These are phyloP conservation scores for Eugnorisma glareosa DNA, from an alignment of 2,888 invertebrate genomes.

Conservation along the genomic window DNA sequence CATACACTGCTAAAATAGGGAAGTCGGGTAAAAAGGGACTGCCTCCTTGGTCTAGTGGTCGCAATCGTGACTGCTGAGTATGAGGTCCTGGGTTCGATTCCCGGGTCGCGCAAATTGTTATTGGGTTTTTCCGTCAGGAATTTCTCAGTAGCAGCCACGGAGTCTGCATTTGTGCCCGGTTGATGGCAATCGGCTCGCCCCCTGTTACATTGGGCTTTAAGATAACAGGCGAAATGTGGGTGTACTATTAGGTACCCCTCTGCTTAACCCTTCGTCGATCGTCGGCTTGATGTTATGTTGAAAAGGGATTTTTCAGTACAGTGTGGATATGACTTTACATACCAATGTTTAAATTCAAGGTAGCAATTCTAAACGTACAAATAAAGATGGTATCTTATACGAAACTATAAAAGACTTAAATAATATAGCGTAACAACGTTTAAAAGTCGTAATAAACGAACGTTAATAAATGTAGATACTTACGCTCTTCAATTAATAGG, in stretches of 20 bases:
- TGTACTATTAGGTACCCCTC: not conserved
- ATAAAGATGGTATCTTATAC: slow-evolving; percentile 10
- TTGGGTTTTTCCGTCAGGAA: not conserved
- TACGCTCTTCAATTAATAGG: no score
- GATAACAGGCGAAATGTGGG: not conserved
- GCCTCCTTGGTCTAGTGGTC: not conserved
- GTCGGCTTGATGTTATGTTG: not conserved
- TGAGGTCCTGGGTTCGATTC: not conserved
- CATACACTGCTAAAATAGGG: no score
- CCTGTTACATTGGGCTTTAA: no score
- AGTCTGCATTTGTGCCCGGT: not conserved
- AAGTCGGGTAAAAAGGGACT: no score
- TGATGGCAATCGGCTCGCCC: no score
- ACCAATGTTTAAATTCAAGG: slow-evolving; percentile 26
- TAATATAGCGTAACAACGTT: not conserved
- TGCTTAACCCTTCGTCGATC: not conserved
- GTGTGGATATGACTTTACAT: slow-evolving; percentile 27
- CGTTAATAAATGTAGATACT: not conserved
- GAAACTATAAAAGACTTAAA: not conserved
- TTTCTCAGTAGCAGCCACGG: not conserved
- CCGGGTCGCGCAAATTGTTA: not conserved
- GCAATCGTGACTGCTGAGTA: not conserved
- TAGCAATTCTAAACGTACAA: not conserved
- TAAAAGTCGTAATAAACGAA: not conserved
- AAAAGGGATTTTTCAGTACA: not conserved